A percentile compares a stretch with the other conserved stretches of the same genome.
These are phyloP conservation scores for Ophraella communa DNA, from an alignment of 2,888 invertebrate species.

Conservation along the genomic window DNA sequence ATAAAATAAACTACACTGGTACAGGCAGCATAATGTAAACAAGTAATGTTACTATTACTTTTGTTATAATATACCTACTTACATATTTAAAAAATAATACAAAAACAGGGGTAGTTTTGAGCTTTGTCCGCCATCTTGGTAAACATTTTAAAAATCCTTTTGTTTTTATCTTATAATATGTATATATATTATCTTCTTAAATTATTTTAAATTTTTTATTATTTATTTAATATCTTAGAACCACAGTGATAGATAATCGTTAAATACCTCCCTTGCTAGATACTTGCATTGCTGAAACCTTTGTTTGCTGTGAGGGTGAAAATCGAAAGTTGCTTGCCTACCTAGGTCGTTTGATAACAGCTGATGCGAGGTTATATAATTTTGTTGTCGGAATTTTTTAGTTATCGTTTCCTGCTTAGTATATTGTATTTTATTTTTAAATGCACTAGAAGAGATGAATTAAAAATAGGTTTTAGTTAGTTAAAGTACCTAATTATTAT, in stretches of 20 bases:
- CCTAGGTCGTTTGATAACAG: slow-evolving; percentile 21
- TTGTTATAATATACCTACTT: neutral
- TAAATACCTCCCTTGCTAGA: slow-evolving; percentile 2
- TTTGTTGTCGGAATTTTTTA: slow-evolving; percentile 16
- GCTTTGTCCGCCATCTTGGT: slow-evolving; percentile 25
- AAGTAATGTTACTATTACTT: neutral
- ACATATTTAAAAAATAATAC: neutral
- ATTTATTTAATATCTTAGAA: neutral
- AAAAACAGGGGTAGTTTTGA: slow-evolving; percentile 22
- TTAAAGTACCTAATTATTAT: neutral
- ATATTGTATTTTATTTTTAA: neutral
- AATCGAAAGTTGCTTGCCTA: slow-evolving; percentile 24
- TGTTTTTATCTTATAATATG: neutral
- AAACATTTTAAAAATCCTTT: slow-evolving; percentile 2
- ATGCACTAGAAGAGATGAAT: neutral
- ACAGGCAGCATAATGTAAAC: slow-evolving; percentile 3
- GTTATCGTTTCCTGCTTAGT: slow-evolving; percentile 7
- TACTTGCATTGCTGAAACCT: neutral
- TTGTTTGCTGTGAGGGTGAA: slow-evolving; percentile 22
- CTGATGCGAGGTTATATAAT: slow-evolving; percentile 24
- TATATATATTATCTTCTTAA: neutral
- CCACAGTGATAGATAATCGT: neutral
- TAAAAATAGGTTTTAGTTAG: neutral
- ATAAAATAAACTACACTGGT: neutral
- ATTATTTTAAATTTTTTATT: neutral